A percentile compares a stretch with the other conserved stretches of the same genome.
Conservation (phyloP, 2,888 invertebrate species). For the Diaphora mendica region DNA sequence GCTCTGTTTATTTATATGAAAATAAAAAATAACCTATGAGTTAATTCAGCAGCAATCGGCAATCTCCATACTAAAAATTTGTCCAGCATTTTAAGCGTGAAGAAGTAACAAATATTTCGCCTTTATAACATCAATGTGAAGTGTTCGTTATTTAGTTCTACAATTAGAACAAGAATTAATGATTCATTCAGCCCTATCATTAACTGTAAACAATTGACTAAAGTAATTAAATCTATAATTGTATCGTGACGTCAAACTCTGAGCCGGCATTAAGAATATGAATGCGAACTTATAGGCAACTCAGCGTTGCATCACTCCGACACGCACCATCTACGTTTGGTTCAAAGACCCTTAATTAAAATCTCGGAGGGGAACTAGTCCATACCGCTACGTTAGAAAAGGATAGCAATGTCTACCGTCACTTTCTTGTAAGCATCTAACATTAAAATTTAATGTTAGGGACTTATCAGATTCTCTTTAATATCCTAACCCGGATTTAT, state of each 20-base stretch:
- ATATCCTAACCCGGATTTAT: neutral
- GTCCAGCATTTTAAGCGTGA: too few species aligned
- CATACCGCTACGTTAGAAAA: slow-evolving; percentile 51
- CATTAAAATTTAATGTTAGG: slow-evolving; percentile 13
- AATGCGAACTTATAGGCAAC: slow-evolving; percentile 37
- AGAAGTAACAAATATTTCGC: too few species aligned
- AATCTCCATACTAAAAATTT: too few species aligned
- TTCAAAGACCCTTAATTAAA: slow-evolving; percentile 72
- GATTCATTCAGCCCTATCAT: neutral
- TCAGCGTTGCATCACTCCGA: slow-evolving; percentile 53
- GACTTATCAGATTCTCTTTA: slow-evolving; percentile 10
- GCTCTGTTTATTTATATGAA: too few species aligned
- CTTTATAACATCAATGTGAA: too few species aligned
- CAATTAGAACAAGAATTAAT: neutral
- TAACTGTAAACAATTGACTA: slow-evolving; percentile 16
- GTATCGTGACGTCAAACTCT: slow-evolving; percentile 35
- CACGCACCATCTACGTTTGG: slow-evolving; percentile 59
- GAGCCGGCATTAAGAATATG: slow-evolving; percentile 23
- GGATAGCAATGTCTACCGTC: slow-evolving; percentile 38
- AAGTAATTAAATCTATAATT: slow-evolving; percentile 15
- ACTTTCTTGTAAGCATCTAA: slow-evolving; percentile 30
- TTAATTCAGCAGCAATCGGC: too few species aligned
- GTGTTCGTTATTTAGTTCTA: neutral
- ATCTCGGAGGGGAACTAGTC: slow-evolving; percentile 59
- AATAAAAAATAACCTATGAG: too few species aligned